Base-by-base conservation (phyloP, 64 coral and sea anemone genomes). In the Trachythela sp. region DNA sequence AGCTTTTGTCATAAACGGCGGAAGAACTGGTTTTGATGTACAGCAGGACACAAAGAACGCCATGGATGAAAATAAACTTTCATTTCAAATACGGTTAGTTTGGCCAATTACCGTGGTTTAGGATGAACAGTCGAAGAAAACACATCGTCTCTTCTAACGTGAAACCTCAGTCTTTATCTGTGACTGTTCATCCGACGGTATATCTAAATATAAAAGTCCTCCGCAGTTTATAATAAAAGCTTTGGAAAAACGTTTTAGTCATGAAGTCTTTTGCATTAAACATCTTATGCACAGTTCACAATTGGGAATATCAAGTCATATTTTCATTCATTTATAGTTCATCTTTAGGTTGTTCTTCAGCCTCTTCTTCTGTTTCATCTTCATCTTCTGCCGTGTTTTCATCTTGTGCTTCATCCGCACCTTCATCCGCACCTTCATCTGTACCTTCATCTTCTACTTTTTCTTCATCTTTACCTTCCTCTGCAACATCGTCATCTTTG, bases 321-420 rank as follows among this genome's bases (percentile, higher is more conserved):
- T 64, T 64, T 20, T 22, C 56, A 64, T 64, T 64, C 26, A 64
- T 64, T 49, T 91, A 91, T 91, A 91, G 54, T 91, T 91, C 90
- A 86, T 91, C 90, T 56, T 91, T 91, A 18, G 90, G 13, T 91
- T 86, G 86, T 84, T 58, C 40, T 36, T 84, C 84, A 18, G 90
- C 86, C n/a, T 91, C 90, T 68, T 91, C 90, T 72, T 91, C 90
- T 51, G 90, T 51, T 54, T 97, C 95, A 15, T 91, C 88, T 54
- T 83, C 8, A 39, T 83, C 88, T 3, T 84, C 38, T 92, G 94
- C 92, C 83, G 92, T 90, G 60, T 86, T 92, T 72, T 54, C 90
- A 45, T 90, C 49, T 56, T 91, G 88, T 72, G 92, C 89, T 72
- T 87, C 49, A 14, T 92, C 94, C 77, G 87, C 67, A 67, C 71